Conservation (phyloP, 64 coral and sea anemone genomes). For the Pachyseris speciosa region DNA sequence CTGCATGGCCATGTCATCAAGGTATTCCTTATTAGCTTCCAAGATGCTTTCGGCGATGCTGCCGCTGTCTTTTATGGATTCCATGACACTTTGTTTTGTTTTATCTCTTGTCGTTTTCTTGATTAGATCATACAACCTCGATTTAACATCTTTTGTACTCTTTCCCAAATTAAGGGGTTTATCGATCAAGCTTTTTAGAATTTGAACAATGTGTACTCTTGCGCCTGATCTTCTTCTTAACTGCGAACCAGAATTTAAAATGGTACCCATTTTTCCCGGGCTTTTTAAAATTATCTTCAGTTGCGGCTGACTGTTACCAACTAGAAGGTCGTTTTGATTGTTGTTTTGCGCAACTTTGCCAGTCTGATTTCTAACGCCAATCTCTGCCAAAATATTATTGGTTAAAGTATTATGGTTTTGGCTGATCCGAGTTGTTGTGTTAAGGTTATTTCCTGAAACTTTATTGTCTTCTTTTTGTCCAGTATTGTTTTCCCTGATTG, state of each 20-base stretch:
- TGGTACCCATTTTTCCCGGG: background rate
- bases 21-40: slow-evolving; percentile 47
- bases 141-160: background rate
- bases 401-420: background rate
- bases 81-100: background rate
- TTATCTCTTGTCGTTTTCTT: background rate
- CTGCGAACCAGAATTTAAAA: background rate
- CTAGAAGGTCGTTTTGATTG: background rate
- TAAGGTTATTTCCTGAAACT: background rate
- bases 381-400: background rate
- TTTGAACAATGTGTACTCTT: background rate
- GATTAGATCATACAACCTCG: background rate
- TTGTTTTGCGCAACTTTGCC: background rate
- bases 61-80: background rate
- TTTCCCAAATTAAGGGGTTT: background rate
- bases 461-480: background rate
- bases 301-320: background rate
- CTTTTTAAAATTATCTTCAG: slow-evolving; percentile 4
- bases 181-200: slow-evolving; percentile 31
- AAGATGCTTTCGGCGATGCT: slow-evolving; percentile 23
- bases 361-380: background rate
- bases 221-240: background rate
- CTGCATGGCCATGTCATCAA: slow-evolving; percentile 29
- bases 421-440: background rate
- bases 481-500: background rate